Percentiles rank a stretch among this genome's conserved stretches.
Evolutionary conservation across 1,140 invertebrate genomes (phyloP).

Genomic region (Drosophila bifasciata): DNA sequence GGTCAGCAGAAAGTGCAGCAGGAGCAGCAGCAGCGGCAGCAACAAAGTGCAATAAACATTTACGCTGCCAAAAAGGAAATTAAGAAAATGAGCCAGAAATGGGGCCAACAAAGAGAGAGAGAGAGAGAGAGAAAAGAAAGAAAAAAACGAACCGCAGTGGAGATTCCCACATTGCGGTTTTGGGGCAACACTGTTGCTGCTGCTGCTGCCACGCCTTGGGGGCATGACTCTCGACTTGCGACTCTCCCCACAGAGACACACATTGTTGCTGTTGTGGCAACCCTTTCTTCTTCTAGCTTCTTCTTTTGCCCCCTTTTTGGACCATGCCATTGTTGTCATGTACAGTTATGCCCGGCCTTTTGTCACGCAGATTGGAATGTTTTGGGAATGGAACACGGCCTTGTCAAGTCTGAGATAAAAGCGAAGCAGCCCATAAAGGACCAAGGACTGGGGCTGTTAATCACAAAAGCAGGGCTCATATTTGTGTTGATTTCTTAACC

Average conservation of each 20-base stretch:
- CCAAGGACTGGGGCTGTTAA: too few species aligned
- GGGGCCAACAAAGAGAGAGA: conserved; percentile 4
- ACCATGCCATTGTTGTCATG: conserved; percentile 27
- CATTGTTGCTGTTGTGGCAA: conserved; percentile 18
- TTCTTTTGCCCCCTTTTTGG: too few species aligned
- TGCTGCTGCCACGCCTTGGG: too few species aligned
- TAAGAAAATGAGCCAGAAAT: conserved; percentile 55
- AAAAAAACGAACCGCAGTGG: conserved; percentile 10
- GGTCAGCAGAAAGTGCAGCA: conserved; percentile 14
- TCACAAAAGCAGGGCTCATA: too few species aligned
- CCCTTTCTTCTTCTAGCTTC: too few species aligned
- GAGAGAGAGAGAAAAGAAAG: conserved; percentile 1
- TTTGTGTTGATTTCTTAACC: too few species aligned
- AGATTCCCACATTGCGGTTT: conserved; percentile 32
- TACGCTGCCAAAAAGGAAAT: conserved; percentile 48
- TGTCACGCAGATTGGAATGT: background rate
- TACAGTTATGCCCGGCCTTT: conserved; percentile 7
- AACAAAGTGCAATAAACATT: conserved; percentile 53
- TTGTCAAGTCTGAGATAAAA: too few species aligned
- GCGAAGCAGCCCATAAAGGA: too few species aligned
- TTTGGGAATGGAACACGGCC: too few species aligned
- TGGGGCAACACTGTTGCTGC: conserved; percentile 34
- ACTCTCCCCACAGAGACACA: background rate
- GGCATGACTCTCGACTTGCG: too few species aligned
- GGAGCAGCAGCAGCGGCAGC: conserved; percentile 3